Percentiles rank a stretch among this genome's conserved stretches.
These are phyloP conservation scores for Periparus ater DNA, from an alignment of 2,797 vertebrate species.

Conservation along the genomic window DNA sequence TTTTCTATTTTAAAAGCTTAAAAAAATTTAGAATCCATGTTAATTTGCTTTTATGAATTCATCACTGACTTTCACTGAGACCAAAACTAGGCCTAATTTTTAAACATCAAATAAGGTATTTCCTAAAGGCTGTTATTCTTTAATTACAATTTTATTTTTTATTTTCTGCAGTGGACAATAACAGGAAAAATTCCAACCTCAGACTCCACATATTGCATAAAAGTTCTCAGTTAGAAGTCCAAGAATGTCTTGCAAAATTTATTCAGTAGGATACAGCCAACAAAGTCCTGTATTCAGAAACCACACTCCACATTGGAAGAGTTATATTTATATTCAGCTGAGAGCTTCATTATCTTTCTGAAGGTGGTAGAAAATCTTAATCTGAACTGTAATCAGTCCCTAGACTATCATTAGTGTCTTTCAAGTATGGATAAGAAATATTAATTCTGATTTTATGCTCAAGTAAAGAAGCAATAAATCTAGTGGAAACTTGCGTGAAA, in stretches of 20 bases:
- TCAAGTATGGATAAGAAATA: constrained; percentile 21
- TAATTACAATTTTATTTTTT: neutral
- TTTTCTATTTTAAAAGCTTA: neutral
- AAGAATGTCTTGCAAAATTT: neutral
- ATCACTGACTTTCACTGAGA: neutral
- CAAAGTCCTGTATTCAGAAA: neutral
- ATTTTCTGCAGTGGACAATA: neutral
- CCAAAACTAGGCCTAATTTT: neutral
- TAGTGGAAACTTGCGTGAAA: neutral
- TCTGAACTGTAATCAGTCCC: constrained; percentile 11
- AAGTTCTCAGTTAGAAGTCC: neutral
- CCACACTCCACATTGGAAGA: neutral
- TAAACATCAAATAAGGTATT: neutral
- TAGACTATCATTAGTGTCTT: constrained; percentile 26
- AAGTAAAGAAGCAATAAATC: constrained; percentile 26
- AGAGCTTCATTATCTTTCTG: constrained; percentile 11
- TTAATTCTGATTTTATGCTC: constrained; percentile 34
- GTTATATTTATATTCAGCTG: constrained; percentile 1
- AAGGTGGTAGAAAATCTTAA: constrained; percentile 16
- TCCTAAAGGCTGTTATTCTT: neutral
- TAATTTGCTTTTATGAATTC: neutral
- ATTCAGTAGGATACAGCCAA: neutral
- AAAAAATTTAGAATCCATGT: neutral
- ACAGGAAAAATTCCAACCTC: neutral
- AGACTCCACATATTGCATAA: neutral